Conservation (phyloP, 2,888 invertebrate genomes). For the Salticus scenicus region DNA sequence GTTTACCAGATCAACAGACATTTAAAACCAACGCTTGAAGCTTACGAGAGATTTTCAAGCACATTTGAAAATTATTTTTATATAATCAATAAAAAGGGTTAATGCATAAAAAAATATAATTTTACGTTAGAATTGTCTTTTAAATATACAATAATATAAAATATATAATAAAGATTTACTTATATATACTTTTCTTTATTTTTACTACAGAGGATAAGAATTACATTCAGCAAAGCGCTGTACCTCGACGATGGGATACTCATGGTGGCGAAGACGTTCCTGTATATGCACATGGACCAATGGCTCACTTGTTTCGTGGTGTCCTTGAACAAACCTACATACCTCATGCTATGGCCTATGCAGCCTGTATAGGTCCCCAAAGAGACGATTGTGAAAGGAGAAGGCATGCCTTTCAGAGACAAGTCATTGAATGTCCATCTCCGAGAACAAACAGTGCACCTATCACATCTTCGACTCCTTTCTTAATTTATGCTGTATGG, state of each 20-base stretch:
- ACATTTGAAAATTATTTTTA: no score
- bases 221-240: conserved; percentile 83
- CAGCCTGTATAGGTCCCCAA: conserved; percentile 81
- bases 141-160: no score
- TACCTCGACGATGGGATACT: conserved; percentile 86
- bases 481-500: not conserved
- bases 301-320: conserved; percentile 87
- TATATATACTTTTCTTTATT: not conserved
- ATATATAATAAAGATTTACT: no score
- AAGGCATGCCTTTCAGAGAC: conserved; percentile 32
- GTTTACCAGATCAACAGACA: no score
- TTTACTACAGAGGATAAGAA: conserved; percentile 76
- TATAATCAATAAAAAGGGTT: no score
- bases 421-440: not conserved
- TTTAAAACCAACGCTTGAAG: no score
- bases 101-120: no score
- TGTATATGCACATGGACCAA: conserved; percentile 87
- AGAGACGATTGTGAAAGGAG: conserved; percentile 66
- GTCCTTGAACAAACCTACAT: conserved; percentile 90
- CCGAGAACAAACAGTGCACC: not conserved
- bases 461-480: not conserved
- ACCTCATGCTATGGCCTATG: conserved; percentile 89
- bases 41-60: no score
- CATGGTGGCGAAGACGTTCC: conserved; percentile 90
- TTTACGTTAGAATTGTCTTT: no score